Conservation (phyloP, 2,888 invertebrate species). For the Amphipyra berbera region DNA sequence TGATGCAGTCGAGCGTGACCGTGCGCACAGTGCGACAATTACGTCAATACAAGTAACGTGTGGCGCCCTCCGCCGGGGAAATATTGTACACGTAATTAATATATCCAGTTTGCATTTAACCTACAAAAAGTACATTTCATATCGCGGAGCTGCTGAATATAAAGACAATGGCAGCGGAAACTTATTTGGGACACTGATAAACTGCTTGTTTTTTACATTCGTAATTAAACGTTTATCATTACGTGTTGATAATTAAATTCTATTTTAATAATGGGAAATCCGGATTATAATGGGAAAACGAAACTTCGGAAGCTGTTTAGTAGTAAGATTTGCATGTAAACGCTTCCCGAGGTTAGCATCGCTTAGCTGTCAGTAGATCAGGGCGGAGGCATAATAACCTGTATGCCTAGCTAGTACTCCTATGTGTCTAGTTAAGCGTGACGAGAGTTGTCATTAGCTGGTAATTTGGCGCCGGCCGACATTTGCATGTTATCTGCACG, state of each 20-base stretch:
- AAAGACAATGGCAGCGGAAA: slow-evolving; percentile 15
- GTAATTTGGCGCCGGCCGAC: slow-evolving; percentile 53
- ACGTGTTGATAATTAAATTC: slow-evolving; percentile 33
- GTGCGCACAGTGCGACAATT: slow-evolving; percentile 32
- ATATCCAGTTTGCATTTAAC: slow-evolving; percentile 5
- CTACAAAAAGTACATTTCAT: background rate
- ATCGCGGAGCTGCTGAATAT: slow-evolving; percentile 14
- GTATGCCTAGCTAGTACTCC: background rate
- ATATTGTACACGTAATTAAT: background rate
- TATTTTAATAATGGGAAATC: slow-evolving; percentile 53
- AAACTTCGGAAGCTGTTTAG: slow-evolving; percentile 36
- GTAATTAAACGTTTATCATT: slow-evolving; percentile 22
- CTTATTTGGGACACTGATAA: slow-evolving; percentile 31
- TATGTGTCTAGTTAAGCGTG: slow-evolving; percentile 21
- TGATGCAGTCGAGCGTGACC: slow-evolving; percentile 51
- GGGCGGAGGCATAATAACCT: slow-evolving; percentile 7
- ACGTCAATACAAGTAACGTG: slow-evolving; percentile 26
- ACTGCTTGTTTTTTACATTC: slow-evolving; percentile 10
- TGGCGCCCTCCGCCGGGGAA: background rate
- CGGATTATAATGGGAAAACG: slow-evolving; percentile 43
- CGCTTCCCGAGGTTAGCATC: slow-evolving; percentile 43
- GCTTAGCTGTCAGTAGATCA: slow-evolving; percentile 11
- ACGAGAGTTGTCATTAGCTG: slow-evolving; percentile 44
- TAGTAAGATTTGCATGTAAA: slow-evolving; percentile 54
- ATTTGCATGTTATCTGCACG: slow-evolving; percentile 59